Evolutionary conservation across 2,797 vertebrate genomes (phyloP), one percentile per base, ranked within the genome.

Genomic region (Danio aesculapii): DNA sequence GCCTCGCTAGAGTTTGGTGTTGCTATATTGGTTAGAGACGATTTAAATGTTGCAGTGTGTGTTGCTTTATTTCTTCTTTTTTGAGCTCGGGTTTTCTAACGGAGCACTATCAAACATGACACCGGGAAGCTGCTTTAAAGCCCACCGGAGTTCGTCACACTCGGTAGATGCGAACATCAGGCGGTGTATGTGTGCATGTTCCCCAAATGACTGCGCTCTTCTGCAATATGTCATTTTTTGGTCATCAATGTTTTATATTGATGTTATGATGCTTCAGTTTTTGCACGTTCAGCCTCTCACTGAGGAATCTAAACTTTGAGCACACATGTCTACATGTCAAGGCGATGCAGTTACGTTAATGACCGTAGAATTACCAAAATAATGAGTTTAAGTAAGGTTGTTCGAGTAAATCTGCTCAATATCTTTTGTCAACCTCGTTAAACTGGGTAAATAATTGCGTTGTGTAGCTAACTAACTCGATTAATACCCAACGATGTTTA

Each of bases 141-240:
- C 77, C 47, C 75, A 30, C 17, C 1, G 62, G 75, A 76, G 74
- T 76, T 59, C 49, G 46, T 69, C 53, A 44, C 77, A 44, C 77
- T 50, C 49, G 47, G 5, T 55, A 63, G 47, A 71, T 72, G 68
- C 47, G 68, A 63, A 72, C 41, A 39, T 41, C 59, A 47, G 39
- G 58, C 17, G 47, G 21, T 53, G 77, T 43, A 3, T 30, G 30
- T 30, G 30, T 70, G 19, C 6, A 12, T 61, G 5, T 19, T 9
- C n/a, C 8, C n/a, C 7, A 62, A 46, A 79, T 41, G 0, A 62
- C 71, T 62, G 5, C 21, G 46, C 30, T 41, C 5, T 14, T 64
- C 39, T 21, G 13, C n/a, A 52, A 3, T 17, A 8, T 43, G 12
- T 10, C 41, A n/a, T 30, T 16, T 30, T 49, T 49, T 49, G 11